Conservation (phyloP, 2,797 vertebrate genomes). For the Enteromius afrohamiltoni region DNA sequence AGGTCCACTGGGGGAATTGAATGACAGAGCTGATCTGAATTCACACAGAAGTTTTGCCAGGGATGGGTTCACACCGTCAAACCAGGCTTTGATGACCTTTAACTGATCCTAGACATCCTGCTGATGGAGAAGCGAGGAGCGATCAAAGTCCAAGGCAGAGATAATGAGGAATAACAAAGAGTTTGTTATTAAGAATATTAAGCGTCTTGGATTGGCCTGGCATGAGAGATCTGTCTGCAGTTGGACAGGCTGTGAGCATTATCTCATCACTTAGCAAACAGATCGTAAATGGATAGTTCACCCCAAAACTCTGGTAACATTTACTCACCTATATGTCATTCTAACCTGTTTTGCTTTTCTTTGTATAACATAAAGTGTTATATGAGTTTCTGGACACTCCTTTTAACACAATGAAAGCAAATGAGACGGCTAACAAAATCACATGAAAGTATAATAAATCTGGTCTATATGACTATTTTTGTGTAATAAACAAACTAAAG, state of each 20-base stretch:
- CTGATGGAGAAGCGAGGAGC: constrained; percentile 33
- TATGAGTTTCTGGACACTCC: not conserved
- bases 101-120: constrained; percentile 45
- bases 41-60: constrained; percentile 53
- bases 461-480: not conserved
- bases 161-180: constrained; percentile 52
- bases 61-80: constrained; percentile 44
- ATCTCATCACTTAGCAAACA: constrained; percentile 36
- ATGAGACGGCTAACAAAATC: not conserved
- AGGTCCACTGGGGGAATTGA: constrained; percentile 36
- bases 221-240: constrained; percentile 29
- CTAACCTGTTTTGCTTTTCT: not conserved
- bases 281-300: not conserved
- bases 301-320: not conserved
- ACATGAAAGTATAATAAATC: not conserved
- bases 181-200: constrained; percentile 54
- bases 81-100: constrained; percentile 50
- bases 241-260: constrained; percentile 16
- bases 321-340: not conserved
- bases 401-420: not conserved
- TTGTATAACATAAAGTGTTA: not conserved
- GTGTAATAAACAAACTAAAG: not conserved
- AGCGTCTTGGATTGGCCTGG: constrained; percentile 30
- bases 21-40: constrained; percentile 46
- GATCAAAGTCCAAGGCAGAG: constrained; percentile 48